Conservation (phyloP, 2,797 vertebrate genomes). For the Cyprinella venusta region DNA sequence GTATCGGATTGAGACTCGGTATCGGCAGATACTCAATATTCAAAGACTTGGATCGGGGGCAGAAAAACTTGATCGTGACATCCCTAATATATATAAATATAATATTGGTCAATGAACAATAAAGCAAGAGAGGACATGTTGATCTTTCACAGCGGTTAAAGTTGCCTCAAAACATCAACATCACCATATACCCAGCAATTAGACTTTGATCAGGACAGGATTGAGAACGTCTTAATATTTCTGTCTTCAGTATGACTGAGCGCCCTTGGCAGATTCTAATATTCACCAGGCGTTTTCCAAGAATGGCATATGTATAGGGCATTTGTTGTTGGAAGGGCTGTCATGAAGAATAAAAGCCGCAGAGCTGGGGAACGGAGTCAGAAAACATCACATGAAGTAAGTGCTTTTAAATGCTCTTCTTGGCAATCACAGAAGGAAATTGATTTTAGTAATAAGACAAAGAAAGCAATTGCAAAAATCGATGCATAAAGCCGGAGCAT, state of each 20-base stretch:
- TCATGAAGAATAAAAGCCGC: conserved; percentile 44
- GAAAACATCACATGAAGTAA: conserved; percentile 56
- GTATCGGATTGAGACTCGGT: too few species aligned
- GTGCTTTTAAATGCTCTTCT: conserved; percentile 67
- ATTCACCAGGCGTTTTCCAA: conserved; percentile 15
- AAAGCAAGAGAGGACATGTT: neutral
- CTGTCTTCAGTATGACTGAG: conserved; percentile 25
- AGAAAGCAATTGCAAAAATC: conserved; percentile 70
- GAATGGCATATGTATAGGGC: conserved; percentile 19
- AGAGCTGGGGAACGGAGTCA: conserved; percentile 32
- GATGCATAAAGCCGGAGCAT: conserved; percentile 66
- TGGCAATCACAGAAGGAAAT: conserved; percentile 68
- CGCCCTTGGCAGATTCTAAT: conserved; percentile 20
- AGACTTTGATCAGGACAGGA: conserved; percentile 22
- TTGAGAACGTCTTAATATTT: conserved; percentile 8
- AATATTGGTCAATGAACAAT: neutral
- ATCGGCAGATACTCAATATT: too few species aligned
- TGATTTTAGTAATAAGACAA: conserved; percentile 72
- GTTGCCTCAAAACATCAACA: neutral
- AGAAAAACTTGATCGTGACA: too few species aligned
- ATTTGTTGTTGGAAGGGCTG: conserved; percentile 45
- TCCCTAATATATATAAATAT: too few species aligned
- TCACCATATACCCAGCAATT: neutral
- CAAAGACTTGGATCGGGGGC: too few species aligned
- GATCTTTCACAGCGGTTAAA: neutral